A percentile compares a stretch with the other conserved stretches of the same genome.
phyloP scores from a whole-genome alignment of 2,888 invertebrate species.

The Priocnemis perturbator region DNA sequence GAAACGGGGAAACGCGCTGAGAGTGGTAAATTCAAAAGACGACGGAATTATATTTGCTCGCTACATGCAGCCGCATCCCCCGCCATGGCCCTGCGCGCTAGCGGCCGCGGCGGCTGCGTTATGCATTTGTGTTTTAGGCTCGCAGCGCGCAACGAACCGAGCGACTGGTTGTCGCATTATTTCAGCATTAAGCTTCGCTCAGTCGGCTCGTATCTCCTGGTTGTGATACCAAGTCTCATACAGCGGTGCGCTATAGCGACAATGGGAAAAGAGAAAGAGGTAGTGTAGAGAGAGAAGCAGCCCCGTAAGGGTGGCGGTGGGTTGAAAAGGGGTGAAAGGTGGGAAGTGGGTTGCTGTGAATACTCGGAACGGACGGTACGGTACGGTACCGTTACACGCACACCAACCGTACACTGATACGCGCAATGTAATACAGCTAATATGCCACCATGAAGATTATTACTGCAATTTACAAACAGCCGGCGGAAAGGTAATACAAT shows the following conservation, averaged over 20 bases:
- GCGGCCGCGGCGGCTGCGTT: constrained; percentile 4
- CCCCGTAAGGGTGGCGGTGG: no score
- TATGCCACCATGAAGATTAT: constrained; percentile 55
- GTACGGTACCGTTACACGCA: background rate
- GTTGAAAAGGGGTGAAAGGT: no score
- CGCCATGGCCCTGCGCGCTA: no score
- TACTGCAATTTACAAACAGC: constrained; percentile 60
- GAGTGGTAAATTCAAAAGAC: constrained; percentile 10
- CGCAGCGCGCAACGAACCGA: constrained; percentile 19
- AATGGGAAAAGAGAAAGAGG: background rate
- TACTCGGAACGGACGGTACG: no score
- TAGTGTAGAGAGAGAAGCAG: no score
- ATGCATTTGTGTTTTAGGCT: background rate
- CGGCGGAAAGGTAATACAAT: constrained; percentile 52
- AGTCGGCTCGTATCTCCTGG: constrained; percentile 50
- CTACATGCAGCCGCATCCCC: no score
- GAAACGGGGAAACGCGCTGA: no score
- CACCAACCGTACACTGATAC: background rate
- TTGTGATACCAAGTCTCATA: constrained; percentile 50
- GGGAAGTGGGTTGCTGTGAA: background rate
- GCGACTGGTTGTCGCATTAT: constrained; percentile 53
- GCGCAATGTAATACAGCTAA: constrained; percentile 46
- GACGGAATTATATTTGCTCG: background rate
- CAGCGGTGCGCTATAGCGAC: no score
- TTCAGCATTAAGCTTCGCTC: constrained; percentile 56